phyloP scores from a whole-genome alignment of 2,888 invertebrate genomes.

The Hyles lineata region DNA sequence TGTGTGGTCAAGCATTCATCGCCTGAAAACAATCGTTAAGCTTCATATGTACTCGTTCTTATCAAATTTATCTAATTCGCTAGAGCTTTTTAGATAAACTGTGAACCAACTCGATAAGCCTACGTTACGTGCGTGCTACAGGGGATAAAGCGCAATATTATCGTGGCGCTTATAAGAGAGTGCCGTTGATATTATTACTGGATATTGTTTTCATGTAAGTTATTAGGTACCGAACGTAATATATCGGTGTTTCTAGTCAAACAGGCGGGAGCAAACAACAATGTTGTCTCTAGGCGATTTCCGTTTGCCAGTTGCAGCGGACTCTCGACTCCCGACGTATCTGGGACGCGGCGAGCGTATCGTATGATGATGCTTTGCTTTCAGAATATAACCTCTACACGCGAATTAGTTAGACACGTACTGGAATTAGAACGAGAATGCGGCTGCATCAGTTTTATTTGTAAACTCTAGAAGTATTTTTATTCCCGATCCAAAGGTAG shows the following conservation, averaged over 20 bases:
- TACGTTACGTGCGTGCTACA: neutral
- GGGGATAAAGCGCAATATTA: constrained; percentile 7
- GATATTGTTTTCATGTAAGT: constrained; percentile 22
- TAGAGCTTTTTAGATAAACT: constrained; percentile 34
- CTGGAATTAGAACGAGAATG: constrained; percentile 18
- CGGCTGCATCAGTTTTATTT: neutral
- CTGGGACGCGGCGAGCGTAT: constrained; percentile 69
- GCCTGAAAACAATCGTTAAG: constrained; percentile 65
- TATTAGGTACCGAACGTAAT: constrained; percentile 32
- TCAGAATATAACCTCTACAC: constrained; percentile 27
- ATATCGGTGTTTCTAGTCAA: constrained; percentile 44
- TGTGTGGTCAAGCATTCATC: constrained; percentile 79
- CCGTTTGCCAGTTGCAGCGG: constrained; percentile 71
- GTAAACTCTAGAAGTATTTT: constrained; percentile 7
- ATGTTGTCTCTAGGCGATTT: constrained; percentile 81
- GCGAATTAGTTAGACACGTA: constrained; percentile 12
- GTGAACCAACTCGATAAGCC: constrained; percentile 14
- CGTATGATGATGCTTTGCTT: constrained; percentile 45
- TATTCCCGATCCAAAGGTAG: too few species aligned
- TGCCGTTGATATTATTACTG: constrained; percentile 5
- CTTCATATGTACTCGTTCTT: constrained; percentile 18
- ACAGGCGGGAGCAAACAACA: constrained; percentile 70
- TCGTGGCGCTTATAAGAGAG: neutral
- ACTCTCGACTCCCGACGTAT: constrained; percentile 69
- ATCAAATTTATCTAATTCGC: constrained; percentile 21